Percentiles rank a stretch among this genome's conserved stretches.
Conservation (phyloP, 2,113 vertebrate species). For the Perca fluviatilis region DNA sequence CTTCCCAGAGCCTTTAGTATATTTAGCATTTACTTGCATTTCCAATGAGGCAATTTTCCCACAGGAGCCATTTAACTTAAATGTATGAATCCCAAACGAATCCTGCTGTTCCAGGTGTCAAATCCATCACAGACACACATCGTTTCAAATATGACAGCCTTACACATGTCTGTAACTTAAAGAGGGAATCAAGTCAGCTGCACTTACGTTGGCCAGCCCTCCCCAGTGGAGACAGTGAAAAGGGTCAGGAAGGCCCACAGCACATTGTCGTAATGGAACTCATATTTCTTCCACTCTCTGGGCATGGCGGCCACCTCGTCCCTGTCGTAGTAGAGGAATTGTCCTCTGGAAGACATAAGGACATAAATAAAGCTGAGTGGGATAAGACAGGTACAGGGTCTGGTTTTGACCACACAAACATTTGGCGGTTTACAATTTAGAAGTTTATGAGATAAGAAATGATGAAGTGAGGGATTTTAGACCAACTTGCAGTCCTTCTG, state of each 20-base stretch:
- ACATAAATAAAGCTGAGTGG: neutral
- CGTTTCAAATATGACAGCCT: neutral
- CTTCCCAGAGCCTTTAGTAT: no score
- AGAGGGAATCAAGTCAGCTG: neutral
- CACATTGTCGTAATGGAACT: constrained; percentile 98
- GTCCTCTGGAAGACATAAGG: constrained; percentile 85
- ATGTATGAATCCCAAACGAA: neutral
- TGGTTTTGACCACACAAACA: neutral
- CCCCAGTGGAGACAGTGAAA: constrained; percentile 97
- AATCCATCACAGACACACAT: neutral
- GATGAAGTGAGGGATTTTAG: neutral
- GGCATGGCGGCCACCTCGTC: constrained; percentile 91
- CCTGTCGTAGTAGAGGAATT: constrained; percentile 94
- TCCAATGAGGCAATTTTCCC: no score
- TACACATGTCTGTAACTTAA: neutral
- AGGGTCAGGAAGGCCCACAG: constrained; percentile 97
- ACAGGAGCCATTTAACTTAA: no score
- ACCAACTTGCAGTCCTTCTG: constrained; percentile 96
- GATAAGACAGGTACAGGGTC: neutral
- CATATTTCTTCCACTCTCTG: constrained; percentile 94
- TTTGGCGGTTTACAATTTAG: neutral
- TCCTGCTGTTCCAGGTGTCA: no score
- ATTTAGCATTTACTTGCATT: no score
- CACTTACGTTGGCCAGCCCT: constrained; percentile 97
- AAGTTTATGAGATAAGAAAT: neutral